A percentile compares a stretch with the other conserved stretches of the same genome.
phyloP scores from a whole-genome alignment of 1,140 invertebrate species.

The Nebria ingens region DNA sequence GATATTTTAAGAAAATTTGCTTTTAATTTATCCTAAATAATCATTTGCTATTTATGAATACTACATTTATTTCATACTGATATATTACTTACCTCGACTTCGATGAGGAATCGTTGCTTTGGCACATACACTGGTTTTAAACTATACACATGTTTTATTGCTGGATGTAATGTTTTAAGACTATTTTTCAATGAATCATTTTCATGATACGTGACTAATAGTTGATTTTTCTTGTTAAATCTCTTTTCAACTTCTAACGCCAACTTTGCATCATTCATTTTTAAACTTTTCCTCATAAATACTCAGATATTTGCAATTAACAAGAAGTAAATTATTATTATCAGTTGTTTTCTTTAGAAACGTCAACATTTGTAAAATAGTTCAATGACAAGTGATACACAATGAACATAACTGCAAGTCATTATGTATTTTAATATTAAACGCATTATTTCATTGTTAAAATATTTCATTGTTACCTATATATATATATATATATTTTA shows the following conservation, averaged over 20 bases:
- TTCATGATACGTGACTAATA: not conserved
- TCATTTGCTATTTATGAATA: not conserved
- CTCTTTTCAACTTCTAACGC: not conserved
- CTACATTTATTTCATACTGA: not conserved
- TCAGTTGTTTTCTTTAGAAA: not conserved
- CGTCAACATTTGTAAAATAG: not conserved
- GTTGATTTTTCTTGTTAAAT: not conserved
- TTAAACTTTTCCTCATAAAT: not conserved
- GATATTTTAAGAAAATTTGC: not conserved
- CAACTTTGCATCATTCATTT: not conserved
- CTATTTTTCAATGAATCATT: not conserved
- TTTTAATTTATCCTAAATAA: not conserved
- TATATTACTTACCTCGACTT: not conserved
- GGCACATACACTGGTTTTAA: not conserved
- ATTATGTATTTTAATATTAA: not conserved
- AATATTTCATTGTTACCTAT: no score
- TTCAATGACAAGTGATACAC: not conserved
- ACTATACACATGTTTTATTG: not conserved
- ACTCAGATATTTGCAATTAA: not conserved
- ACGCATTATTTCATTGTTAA: not conserved
- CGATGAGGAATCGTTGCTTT: not conserved
- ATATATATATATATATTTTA: not conserved
- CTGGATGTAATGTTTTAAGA: not conserved
- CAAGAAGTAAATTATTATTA: not conserved
- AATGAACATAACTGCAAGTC: not conserved